Percentiles rank a stretch among this genome's conserved stretches.
These are phyloP conservation scores for Condylura cristata DNA, from an alignment of 2,113 vertebrate species.

Conservation along the genomic window DNA sequence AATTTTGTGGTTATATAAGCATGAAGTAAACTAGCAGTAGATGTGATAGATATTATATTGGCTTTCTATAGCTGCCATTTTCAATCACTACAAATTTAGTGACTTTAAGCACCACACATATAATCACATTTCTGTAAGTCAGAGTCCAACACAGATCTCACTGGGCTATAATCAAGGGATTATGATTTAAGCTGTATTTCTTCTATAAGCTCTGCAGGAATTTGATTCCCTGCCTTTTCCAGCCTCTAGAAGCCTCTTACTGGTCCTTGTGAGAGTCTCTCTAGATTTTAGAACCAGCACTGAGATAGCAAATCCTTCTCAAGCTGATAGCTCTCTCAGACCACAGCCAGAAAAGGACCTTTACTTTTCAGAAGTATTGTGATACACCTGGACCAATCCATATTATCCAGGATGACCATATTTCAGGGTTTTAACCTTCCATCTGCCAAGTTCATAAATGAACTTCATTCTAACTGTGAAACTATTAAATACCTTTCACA, in stretches of 20 bases:
- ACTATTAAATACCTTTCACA: neutral
- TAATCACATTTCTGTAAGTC: neutral
- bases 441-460: neutral
- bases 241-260: neutral
- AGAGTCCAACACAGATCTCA: neutral
- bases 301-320: neutral
- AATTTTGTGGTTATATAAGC: neutral
- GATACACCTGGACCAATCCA: neutral
- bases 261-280: neutral
- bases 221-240: neutral
- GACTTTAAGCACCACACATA: neutral
- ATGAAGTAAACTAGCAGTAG: neutral
- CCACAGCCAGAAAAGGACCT: neutral
- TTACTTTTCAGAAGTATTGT: neutral
- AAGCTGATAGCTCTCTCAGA: neutral
- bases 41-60: neutral
- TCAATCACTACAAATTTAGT: neutral
- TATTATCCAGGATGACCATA: neutral
- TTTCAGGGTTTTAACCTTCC: neutral
- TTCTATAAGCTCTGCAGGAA: neutral
- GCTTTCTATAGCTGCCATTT: neutral
- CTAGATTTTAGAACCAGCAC: neutral
- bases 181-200: neutral
- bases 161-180: neutral
- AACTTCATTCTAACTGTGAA: neutral